Conservation (phyloP, 2,113 vertebrate species). For the Cisticola juncidis region DNA sequence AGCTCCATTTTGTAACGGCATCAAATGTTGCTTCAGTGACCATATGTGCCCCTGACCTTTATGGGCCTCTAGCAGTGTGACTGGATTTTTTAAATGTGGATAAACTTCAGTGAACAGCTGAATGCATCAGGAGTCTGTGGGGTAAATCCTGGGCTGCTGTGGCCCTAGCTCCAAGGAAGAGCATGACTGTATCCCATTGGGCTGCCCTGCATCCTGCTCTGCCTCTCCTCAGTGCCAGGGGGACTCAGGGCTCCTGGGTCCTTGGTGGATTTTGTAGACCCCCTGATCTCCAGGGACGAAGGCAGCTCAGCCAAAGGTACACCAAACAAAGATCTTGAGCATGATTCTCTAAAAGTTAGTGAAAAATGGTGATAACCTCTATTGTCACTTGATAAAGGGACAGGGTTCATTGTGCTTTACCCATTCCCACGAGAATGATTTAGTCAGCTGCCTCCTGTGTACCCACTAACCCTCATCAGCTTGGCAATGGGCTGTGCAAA, state of each 20-base stretch:
- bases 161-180: not conserved
- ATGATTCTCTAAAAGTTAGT: not conserved
- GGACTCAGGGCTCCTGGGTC: not conserved
- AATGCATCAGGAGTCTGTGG: not conserved
- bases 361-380: not conserved
- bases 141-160: not conserved
- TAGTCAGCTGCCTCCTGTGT: not conserved
- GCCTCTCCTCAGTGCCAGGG: rapidly evolving
- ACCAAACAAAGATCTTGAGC: not conserved
- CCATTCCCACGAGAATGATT: not conserved
- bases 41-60: not conserved
- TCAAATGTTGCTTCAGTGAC: not conserved
- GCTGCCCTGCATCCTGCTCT: not conserved
- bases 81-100: not conserved
- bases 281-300: not conserved
- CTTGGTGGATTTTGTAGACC: not conserved
- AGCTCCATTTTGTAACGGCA: not conserved
- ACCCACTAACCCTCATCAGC: not conserved
- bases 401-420: not conserved
- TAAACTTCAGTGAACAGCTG: not conserved
- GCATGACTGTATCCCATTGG: rapidly evolving
- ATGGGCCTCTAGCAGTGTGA: not conserved
- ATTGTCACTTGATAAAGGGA: not conserved
- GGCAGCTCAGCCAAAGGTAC: not conserved
- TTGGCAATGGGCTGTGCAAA: not conserved